These are phyloP conservation scores for Himantopus leucocephalus DNA, from an alignment of 2,113 vertebrate species.

Conservation along the genomic window DNA sequence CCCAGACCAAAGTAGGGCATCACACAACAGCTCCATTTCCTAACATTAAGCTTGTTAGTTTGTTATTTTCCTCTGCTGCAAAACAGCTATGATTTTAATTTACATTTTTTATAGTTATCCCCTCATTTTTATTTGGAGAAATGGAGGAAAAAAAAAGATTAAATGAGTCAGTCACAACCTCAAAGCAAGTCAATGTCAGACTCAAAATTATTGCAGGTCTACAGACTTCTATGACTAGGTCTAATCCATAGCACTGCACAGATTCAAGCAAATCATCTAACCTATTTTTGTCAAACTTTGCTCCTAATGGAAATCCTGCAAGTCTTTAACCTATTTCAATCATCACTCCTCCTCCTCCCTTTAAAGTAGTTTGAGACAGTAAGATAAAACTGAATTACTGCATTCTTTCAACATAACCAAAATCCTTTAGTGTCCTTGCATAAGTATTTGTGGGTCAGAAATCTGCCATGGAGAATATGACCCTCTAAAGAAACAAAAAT, in stretches of 20 bases:
- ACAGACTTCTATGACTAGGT: background rate
- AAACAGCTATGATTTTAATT: slow-evolving; percentile 10
- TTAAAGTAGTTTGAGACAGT: background rate
- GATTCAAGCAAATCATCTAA: slow-evolving; percentile 48
- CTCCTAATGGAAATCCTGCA: slow-evolving; percentile 43
- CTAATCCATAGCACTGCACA: slow-evolving; percentile 46
- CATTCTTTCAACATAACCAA: background rate
- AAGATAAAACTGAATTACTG: background rate
- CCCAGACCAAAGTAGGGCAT: background rate
- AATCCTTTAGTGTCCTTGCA: background rate
- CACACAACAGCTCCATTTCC: background rate
- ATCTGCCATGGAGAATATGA: background rate
- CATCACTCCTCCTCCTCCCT: background rate
- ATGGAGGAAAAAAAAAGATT: background rate
- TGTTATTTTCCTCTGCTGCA: background rate
- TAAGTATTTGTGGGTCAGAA: background rate
- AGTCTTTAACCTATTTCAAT: slow-evolving; percentile 60
- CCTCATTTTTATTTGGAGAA: background rate
- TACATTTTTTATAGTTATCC: background rate
- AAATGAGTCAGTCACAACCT: slow-evolving; percentile 25
- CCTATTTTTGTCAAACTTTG: slow-evolving; percentile 55
- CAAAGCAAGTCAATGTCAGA: slow-evolving; percentile 51
- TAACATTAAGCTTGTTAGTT: background rate
- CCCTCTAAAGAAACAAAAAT: background rate
- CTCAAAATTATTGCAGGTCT: slow-evolving; percentile 17